Evolutionary conservation across 2,113 vertebrate species (phyloP).

Genomic region (Terrapene triunguis): DNA sequence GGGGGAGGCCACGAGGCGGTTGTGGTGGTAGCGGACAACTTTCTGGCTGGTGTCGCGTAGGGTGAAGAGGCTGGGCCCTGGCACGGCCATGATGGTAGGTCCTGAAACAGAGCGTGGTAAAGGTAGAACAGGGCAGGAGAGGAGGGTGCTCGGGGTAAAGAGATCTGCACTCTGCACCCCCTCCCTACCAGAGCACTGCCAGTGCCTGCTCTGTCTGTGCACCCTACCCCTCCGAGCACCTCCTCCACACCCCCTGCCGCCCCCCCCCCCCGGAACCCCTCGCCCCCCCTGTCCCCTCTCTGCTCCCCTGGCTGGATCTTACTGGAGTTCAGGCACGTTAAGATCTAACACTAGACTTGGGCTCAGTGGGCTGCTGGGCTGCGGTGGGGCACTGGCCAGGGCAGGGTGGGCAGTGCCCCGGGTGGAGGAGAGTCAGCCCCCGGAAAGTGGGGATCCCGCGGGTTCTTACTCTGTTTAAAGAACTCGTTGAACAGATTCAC

Average conservation of each 20-base stretch:
- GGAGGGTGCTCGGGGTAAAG: background rate
- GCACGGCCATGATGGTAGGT: background rate
- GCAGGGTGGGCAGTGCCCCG: background rate
- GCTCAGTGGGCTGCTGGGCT: too few species aligned
- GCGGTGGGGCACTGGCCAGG: too few species aligned
- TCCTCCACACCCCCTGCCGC: background rate
- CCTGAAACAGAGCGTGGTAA: background rate
- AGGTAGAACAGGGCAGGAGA: too few species aligned
- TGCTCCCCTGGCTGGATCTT: background rate
- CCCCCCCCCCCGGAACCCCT: too few species aligned
- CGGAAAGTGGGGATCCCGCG: too few species aligned
- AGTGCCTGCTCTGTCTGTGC: background rate
- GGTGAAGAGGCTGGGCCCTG: background rate
- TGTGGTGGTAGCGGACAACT: background rate
- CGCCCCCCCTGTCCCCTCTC: too few species aligned
- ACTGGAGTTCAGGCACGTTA: background rate
- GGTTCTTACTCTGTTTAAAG: background rate
- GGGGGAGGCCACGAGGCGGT: background rate
- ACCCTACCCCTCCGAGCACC: background rate
- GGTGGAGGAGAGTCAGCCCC: background rate
- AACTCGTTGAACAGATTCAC: background rate
- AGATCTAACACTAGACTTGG: background rate
- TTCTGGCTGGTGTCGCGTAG: background rate
- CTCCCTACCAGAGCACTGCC: too few species aligned
- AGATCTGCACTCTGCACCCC: background rate